These are phyloP conservation scores for Stegostoma tigrinum DNA, from an alignment of 2,113 vertebrate species.

Conservation along the genomic window DNA sequence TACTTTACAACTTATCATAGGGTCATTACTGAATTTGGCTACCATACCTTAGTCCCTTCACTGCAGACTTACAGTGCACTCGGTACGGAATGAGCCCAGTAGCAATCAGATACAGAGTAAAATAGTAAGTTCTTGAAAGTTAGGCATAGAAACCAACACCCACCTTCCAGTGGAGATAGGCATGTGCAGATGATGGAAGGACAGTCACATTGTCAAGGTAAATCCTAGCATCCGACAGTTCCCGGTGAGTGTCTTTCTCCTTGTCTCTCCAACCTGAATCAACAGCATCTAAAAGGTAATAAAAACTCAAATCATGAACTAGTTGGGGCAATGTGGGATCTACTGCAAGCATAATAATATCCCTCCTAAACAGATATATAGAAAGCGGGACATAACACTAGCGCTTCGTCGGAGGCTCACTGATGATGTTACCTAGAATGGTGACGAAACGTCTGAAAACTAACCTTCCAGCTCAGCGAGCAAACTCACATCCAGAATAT, in stretches of 20 bases:
- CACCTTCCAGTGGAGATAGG: conserved; percentile 24
- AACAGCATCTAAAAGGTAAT: conserved; percentile 49
- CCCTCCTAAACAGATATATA: too few relatives aligned
- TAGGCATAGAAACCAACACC: neutral
- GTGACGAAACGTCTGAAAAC: too few relatives aligned
- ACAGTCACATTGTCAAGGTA: conserved; percentile 61
- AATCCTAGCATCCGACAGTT: conserved; percentile 59
- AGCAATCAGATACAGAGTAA: neutral
- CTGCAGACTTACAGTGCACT: too few relatives aligned
- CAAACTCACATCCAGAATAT: too few relatives aligned
- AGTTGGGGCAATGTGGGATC: neutral
- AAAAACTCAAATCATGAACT: neutral
- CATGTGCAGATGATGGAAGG: conserved; percentile 20
- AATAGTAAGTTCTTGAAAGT: neutral
- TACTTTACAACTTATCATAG: too few relatives aligned
- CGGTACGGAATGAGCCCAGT: neutral
- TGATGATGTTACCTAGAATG: too few relatives aligned
- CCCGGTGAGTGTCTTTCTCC: conserved; percentile 44
- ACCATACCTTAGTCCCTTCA: too few relatives aligned
- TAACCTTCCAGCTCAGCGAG: too few relatives aligned
- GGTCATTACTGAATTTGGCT: too few relatives aligned
- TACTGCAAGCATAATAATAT: neutral
- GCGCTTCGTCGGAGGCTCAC: too few relatives aligned
- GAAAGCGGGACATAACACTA: too few relatives aligned
- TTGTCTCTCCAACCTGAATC: conserved; percentile 50